These are phyloP conservation scores for Pseudomyrmex concolor DNA, from an alignment of 1,140 invertebrate species.

Conservation along the genomic window DNA sequence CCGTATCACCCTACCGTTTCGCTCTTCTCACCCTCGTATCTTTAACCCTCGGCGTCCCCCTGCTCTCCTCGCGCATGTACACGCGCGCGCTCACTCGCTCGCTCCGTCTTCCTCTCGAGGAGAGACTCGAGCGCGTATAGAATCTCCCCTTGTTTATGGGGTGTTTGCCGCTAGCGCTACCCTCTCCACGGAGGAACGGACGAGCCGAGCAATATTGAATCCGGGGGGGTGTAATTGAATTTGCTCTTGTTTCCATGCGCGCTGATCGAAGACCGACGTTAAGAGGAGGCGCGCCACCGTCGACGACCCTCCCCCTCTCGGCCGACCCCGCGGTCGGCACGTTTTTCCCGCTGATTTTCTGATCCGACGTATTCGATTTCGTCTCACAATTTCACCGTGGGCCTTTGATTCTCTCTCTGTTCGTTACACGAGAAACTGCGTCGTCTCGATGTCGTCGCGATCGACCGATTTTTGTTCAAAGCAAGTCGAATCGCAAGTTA, in stretches of 20 bases:
- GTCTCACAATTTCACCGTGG: background rate
- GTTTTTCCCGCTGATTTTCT: constrained; percentile 35
- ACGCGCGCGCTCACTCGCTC: constrained; percentile 39
- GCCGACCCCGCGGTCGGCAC: background rate
- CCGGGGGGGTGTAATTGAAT: constrained; percentile 77
- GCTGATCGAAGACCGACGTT: constrained; percentile 72
- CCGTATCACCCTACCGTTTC: background rate
- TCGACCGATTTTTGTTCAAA: constrained; percentile 10
- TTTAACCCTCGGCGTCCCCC: constrained; percentile 21
- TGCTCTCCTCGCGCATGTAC: constrained; percentile 9
- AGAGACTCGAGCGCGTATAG: constrained; percentile 67
- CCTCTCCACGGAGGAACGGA: constrained; percentile 61
- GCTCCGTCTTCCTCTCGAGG: constrained; percentile 43
- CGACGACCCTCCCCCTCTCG: background rate
- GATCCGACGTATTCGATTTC: constrained; percentile 7
- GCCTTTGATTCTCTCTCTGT: background rate
- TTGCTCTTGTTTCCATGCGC: constrained; percentile 78
- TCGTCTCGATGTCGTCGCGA: background rate
- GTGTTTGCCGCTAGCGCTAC: constrained; percentile 74
- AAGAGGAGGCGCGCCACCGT: constrained; percentile 55
- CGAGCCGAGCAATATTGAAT: constrained; percentile 75
- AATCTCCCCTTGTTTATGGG: constrained; percentile 79
- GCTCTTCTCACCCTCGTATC: constrained; percentile 50
- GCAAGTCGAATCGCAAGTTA: constrained; percentile 1
- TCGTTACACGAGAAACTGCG: no score